Evolutionary conservation across 2,888 invertebrate species (phyloP).

Genomic region (Microplitis deprimator): DNA sequence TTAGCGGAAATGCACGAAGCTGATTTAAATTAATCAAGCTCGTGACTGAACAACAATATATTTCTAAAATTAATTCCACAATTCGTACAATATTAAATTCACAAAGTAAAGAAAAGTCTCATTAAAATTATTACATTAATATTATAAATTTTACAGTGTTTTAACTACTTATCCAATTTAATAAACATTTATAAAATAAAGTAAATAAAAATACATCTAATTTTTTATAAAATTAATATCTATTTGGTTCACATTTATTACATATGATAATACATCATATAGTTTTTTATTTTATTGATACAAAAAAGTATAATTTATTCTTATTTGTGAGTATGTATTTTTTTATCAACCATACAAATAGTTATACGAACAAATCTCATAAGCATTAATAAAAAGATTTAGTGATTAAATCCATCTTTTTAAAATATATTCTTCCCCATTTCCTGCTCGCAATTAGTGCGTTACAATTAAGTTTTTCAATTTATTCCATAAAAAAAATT

Average conservation of each 20-base stretch:
- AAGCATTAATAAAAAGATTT: no score
- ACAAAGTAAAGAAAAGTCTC: neutral
- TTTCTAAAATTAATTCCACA: neutral
- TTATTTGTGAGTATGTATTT: no score
- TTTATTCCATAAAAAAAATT: neutral
- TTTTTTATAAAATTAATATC: neutral
- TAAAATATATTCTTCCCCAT: conserved; percentile 11
- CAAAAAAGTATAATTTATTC: no score
- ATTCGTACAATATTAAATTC: neutral
- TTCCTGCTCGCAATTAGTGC: neutral
- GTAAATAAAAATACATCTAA: neutral
- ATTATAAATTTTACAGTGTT: neutral
- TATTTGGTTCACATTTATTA: neutral
- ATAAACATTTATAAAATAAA: neutral
- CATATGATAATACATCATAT: neutral
- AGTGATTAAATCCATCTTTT: no score
- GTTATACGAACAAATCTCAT: no score
- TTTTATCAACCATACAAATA: no score
- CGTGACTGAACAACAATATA: no score
- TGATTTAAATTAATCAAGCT: no score
- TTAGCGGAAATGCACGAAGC: no score
- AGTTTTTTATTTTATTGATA: neutral
- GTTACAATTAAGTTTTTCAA: neutral
- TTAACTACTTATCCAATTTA: neutral
- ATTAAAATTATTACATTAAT: neutral